A percentile compares a stretch with the other conserved stretches of the same genome.
phyloP scores from a whole-genome alignment of 2,797 vertebrate genomes.

The Borostomias antarcticus region DNA sequence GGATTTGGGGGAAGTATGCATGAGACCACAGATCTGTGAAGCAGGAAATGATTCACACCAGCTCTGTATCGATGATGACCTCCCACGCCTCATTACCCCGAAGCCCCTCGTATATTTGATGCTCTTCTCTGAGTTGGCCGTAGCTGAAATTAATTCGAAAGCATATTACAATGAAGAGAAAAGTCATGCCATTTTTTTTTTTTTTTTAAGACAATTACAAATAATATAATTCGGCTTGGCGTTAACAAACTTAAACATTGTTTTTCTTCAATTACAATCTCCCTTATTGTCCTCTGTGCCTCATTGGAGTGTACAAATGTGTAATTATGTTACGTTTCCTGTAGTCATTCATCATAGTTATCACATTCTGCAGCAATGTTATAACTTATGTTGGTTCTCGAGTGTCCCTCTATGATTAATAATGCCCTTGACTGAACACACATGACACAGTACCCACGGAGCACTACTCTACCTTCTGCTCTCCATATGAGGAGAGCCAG shows the following conservation, averaged over 20 bases:
- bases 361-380: background rate
- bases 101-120: constrained; percentile 57
- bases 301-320: background rate
- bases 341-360: background rate
- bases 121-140: background rate
- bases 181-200: background rate
- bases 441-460: background rate
- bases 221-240: background rate
- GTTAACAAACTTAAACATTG: too few relatives aligned
- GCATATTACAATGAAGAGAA: background rate
- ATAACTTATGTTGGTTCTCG: background rate
- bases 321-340: background rate
- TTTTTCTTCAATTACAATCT: background rate
- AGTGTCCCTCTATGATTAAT: background rate
- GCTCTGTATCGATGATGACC: constrained; percentile 76
- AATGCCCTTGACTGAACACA: background rate
- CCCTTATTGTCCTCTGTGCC: background rate
- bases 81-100: constrained; percentile 73
- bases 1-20: constrained; percentile 55
- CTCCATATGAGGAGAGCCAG: background rate
- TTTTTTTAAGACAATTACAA: background rate
- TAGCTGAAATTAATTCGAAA: background rate
- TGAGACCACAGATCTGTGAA: constrained; percentile 66
- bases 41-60: constrained; percentile 70
- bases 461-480: background rate